Conservation (phyloP, 2,113 vertebrate species). For the Bufo gargarizans region DNA sequence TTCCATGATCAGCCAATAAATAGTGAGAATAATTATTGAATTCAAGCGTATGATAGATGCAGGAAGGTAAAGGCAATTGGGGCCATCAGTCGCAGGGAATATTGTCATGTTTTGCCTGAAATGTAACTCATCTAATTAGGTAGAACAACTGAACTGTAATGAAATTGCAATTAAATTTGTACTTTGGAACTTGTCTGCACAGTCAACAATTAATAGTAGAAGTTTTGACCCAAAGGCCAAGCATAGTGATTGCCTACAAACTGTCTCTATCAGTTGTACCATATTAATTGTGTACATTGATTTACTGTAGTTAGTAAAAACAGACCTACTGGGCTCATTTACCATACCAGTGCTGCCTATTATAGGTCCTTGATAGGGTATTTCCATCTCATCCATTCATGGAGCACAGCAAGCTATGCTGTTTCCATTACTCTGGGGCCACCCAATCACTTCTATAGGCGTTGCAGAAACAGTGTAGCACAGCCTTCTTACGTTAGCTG, state of each 20-base stretch:
- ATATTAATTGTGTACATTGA: too few species aligned
- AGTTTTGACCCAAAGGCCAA: background rate
- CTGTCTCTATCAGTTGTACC: background rate
- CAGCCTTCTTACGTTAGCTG: too few species aligned
- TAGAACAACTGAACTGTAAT: slow-evolving; percentile 30
- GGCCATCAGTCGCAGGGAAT: slow-evolving; percentile 36
- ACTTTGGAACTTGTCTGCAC: slow-evolving; percentile 1
- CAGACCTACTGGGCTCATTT: background rate
- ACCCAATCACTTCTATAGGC: too few species aligned
- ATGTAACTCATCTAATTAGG: slow-evolving; percentile 46
- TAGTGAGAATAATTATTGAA: slow-evolving; percentile 18
- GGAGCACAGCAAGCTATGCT: too few species aligned
- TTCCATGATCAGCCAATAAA: slow-evolving; percentile 4
- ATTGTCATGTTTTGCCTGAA: slow-evolving; percentile 42
- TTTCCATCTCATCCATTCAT: too few species aligned
- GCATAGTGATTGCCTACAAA: background rate
- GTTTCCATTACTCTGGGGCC: too few species aligned
- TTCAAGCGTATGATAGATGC: slow-evolving; percentile 34
- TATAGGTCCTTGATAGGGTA: too few species aligned
- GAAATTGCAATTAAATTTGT: slow-evolving; percentile 38
- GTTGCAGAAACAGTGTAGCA: too few species aligned
- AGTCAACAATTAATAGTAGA: background rate
- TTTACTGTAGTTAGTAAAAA: background rate
- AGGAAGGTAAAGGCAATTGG: slow-evolving; percentile 5
- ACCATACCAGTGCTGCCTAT: background rate